Conservation (phyloP, 1,140 invertebrate species). For the Leptinotarsa texana region DNA sequence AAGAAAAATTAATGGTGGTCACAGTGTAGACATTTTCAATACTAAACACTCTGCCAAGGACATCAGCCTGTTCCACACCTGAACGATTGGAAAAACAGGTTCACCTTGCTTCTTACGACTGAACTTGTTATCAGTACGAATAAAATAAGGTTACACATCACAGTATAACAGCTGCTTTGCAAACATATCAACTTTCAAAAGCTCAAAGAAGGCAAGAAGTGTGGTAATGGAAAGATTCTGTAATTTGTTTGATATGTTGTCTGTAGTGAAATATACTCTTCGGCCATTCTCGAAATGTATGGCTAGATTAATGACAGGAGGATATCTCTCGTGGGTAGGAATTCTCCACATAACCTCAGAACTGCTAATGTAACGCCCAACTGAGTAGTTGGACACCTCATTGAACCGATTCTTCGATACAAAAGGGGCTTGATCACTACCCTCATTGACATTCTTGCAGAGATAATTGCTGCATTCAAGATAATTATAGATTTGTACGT, state of each 20-base stretch:
- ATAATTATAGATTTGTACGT: background rate
- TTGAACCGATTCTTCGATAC: constrained; percentile 18
- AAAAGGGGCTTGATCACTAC: constrained; percentile 44
- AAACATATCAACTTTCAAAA: background rate
- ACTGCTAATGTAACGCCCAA: too few species aligned
- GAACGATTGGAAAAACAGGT: background rate
- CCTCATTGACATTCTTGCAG: constrained; percentile 45
- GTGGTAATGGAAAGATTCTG: too few species aligned
- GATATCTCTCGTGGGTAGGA: constrained; percentile 51
- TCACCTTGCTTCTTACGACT: background rate
- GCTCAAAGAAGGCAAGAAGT: background rate
- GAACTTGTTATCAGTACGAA: too few species aligned
- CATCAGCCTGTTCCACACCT: background rate
- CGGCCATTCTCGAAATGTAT: constrained; percentile 50
- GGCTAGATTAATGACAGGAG: constrained; percentile 49
- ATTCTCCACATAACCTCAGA: constrained; percentile 56
- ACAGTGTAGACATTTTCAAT: too few species aligned
- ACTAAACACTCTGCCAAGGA: background rate
- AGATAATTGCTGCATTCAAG: background rate
- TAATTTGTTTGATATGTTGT: too few species aligned
- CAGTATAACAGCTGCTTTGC: background rate
- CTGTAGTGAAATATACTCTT: constrained; percentile 23
- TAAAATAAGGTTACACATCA: too few species aligned
- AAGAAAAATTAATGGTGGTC: too few species aligned
- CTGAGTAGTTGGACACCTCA: too few species aligned